Evolutionary conservation across 1,140 invertebrate genomes (phyloP).

Genomic region (Reticulitermes speratus): DNA sequence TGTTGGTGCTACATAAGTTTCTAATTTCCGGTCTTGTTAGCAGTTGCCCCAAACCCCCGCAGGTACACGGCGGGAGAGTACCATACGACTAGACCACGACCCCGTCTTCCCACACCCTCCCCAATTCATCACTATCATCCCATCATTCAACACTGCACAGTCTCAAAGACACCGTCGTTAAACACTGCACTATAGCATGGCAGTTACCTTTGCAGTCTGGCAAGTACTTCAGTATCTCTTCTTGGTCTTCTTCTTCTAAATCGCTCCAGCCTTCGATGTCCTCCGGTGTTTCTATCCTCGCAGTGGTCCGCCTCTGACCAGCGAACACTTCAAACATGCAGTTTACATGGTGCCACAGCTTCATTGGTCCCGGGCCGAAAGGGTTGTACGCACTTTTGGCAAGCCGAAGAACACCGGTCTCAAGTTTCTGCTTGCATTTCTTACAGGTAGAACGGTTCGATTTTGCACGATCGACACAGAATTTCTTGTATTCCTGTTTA

Average conservation of each 20-base stretch:
- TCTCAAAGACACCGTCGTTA: no score
- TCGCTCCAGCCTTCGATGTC: conserved; percentile 77
- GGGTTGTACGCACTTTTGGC: conserved; percentile 75
- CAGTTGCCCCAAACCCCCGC: no score
- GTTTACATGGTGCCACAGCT: conserved; percentile 76
- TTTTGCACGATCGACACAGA: conserved; percentile 75
- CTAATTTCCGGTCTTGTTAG: no score
- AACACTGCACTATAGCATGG: neutral
- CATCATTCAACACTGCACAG: no score
- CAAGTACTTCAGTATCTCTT: conserved; percentile 53
- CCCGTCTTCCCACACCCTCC: no score
- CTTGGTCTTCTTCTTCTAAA: conserved; percentile 65
- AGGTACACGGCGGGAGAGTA: no score
- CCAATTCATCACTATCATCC: no score
- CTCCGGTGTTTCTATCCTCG: conserved; percentile 74
- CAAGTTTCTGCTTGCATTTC: conserved; percentile 79
- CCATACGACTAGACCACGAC: no score
- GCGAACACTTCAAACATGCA: conserved; percentile 80
- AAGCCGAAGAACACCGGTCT: conserved; percentile 67
- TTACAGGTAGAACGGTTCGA: conserved; percentile 79
- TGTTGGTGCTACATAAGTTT: no score
- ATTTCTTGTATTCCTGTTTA: conserved; percentile 56
- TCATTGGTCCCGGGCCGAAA: conserved; percentile 83
- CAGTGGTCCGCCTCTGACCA: conserved; percentile 76
- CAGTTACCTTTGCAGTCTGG: conserved; percentile 22